phyloP scores from a whole-genome alignment of 2,888 invertebrate genomes.

The Dolichopus griseipennis region DNA sequence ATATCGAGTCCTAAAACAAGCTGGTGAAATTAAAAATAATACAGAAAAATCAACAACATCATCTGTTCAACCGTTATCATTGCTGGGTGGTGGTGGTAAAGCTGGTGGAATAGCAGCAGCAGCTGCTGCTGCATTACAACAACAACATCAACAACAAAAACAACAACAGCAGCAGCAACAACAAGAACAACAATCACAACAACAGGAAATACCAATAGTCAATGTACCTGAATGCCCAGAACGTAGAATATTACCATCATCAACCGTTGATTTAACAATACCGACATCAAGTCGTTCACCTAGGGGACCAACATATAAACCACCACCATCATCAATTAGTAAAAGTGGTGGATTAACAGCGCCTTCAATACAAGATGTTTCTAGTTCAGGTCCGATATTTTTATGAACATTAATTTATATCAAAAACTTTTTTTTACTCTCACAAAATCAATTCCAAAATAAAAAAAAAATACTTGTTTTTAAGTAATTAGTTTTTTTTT shows the following conservation, averaged over 20 bases:
- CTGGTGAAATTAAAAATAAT: conserved; percentile 70
- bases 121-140: conserved; percentile 11
- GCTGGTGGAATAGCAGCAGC: conserved; percentile 13
- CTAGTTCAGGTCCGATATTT: conserved; percentile 42
- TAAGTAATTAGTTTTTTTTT: not conserved
- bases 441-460: not conserved
- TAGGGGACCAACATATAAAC: conserved; percentile 17
- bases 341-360: conserved; percentile 22
- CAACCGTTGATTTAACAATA: not conserved
- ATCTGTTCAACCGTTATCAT: conserved; percentile 33
- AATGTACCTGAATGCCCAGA: conserved; percentile 40
- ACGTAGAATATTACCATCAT: conserved; percentile 21
- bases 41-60: conserved; percentile 32
- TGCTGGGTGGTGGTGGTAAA: conserved; percentile 18
- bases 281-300: conserved; percentile 8
- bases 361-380: conserved; percentile 26
- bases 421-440: not conserved
- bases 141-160: conserved; percentile 11
- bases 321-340: conserved; percentile 16
- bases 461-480: not conserved
- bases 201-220: conserved; percentile 38
- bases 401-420: conserved; percentile 26
- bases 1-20: conserved; percentile 91
- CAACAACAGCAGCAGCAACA: conserved; percentile 22
- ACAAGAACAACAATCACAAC: conserved; percentile 20